Conservation (phyloP, 2,797 vertebrate genomes). For the Rhinatrema bivittatum region DNA sequence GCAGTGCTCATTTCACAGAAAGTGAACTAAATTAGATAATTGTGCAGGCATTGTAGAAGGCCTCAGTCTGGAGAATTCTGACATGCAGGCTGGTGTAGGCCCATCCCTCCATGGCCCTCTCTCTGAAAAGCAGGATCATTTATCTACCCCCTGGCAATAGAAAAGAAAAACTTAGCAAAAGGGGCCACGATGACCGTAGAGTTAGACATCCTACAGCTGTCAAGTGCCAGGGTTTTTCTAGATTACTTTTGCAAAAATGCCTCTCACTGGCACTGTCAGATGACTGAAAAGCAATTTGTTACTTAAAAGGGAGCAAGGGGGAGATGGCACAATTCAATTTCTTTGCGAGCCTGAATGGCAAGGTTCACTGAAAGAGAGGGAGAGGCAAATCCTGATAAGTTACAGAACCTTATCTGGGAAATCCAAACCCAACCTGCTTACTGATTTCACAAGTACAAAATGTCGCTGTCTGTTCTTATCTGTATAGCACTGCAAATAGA, state of each 20-base stretch:
- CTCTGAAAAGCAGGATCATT: constrained; percentile 45
- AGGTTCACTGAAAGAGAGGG: constrained; percentile 19
- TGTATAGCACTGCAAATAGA: too few species aligned
- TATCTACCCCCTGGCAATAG: constrained; percentile 41
- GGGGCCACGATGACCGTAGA: constrained; percentile 30
- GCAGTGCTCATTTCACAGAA: constrained; percentile 34
- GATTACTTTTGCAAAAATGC: constrained; percentile 25
- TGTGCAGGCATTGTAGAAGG: constrained; percentile 21
- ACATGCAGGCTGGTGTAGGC: constrained; percentile 35
- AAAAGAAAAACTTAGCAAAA: constrained; percentile 38
- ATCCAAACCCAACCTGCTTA: too few species aligned
- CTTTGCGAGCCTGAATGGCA: constrained; percentile 19
- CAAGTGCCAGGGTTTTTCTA: constrained; percentile 24
- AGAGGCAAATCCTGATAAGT: background rate
- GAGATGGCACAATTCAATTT: constrained; percentile 20
- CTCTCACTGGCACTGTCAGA: constrained; percentile 30
- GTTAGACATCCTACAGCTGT: constrained; percentile 39
- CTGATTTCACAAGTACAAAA: too few species aligned
- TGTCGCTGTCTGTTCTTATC: too few species aligned
- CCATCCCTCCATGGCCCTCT: constrained; percentile 49
- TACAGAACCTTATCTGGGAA: too few species aligned
- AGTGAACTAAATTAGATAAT: constrained; percentile 23
- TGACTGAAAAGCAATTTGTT: constrained; percentile 12
- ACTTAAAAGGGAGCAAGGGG: constrained; percentile 29
- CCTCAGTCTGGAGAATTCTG: constrained; percentile 28